Conservation (phyloP, 2,888 invertebrate species). For the Leucophenga maculata region DNA sequence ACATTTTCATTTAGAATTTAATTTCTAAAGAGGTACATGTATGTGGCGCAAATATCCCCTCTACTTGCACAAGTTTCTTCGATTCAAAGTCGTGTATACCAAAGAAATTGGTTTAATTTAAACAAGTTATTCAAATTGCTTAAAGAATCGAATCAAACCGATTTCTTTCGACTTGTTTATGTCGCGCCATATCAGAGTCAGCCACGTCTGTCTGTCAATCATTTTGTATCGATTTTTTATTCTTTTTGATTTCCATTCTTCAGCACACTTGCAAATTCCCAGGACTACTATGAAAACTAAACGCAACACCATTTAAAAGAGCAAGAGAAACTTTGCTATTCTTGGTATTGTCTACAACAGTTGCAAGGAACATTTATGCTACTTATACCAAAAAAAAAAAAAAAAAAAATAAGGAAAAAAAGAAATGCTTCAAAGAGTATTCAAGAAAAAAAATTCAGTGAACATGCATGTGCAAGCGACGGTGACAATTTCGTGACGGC, state of each 20-base stretch:
- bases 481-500: conserved; percentile 7
- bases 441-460: too few relatives aligned
- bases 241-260: background rate
- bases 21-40: too few relatives aligned
- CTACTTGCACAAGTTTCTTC: too few relatives aligned
- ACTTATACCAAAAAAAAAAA: background rate
- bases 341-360: background rate
- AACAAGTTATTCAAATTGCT: background rate
- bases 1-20: too few relatives aligned
- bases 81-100: too few relatives aligned
- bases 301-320: background rate
- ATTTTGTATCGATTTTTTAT: conserved; percentile 1
- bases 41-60: too few relatives aligned
- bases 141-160: background rate
- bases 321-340: background rate
- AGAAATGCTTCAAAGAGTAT: too few relatives aligned
- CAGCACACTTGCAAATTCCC: conserved; percentile 18
- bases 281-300: conserved; percentile 19
- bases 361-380: background rate
- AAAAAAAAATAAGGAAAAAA: too few relatives aligned
- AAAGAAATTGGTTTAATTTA: background rate
- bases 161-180: background rate
- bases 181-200: background rate
- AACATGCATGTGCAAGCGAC: background rate
- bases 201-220: conserved; percentile 16